Evolutionary conservation across 2,888 invertebrate genomes (phyloP).

Genomic region (Drosophila borborema): DNA sequence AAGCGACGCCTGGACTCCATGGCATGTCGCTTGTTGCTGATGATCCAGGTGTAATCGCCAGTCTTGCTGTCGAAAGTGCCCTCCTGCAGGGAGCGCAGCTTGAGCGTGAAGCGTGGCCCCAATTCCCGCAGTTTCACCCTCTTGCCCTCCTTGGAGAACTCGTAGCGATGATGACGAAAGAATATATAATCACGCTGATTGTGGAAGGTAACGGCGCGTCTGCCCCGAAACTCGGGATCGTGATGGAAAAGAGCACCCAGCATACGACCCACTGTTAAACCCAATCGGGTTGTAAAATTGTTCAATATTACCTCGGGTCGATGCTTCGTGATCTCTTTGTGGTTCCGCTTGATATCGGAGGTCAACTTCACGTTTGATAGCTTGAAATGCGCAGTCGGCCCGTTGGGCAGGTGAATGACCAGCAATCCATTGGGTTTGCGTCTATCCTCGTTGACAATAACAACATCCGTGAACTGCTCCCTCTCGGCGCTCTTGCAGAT

Average conservation of each 20-base stretch:
- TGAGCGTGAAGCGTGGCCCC: conserved; percentile 98
- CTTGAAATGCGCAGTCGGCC: conserved; percentile 98
- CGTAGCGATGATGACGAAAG: conserved; percentile 98
- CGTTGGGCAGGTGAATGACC: conserved; percentile 96
- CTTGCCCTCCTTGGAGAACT: conserved; percentile 93
- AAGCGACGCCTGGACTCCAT: conserved; percentile 97
- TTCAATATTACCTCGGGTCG: conserved; percentile 98
- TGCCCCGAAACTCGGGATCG: conserved; percentile 97
- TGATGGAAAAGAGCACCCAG: conserved; percentile 97
- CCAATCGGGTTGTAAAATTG: conserved; percentile 97
- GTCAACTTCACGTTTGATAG: conserved; percentile 96
- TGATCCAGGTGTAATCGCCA: conserved; percentile 99
- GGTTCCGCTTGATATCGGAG: conserved; percentile 91
- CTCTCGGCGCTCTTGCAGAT: conserved; percentile 94
- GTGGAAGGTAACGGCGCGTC: conserved; percentile 98
- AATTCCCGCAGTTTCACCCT: conserved; percentile 93
- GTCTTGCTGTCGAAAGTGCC: conserved; percentile 98
- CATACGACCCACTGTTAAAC: conserved; percentile 96
- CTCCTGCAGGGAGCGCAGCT: conserved; percentile 95
- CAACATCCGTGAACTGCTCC: conserved; percentile 93
- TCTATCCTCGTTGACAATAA: conserved; percentile 97
- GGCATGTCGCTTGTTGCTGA: conserved; percentile 94
- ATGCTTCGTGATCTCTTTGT: conserved; percentile 93
- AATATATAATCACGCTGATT: conserved; percentile 99
- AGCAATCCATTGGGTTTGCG: conserved; percentile 96